phyloP scores from a whole-genome alignment of 2,888 invertebrate genomes.

The Acleris laterana region DNA sequence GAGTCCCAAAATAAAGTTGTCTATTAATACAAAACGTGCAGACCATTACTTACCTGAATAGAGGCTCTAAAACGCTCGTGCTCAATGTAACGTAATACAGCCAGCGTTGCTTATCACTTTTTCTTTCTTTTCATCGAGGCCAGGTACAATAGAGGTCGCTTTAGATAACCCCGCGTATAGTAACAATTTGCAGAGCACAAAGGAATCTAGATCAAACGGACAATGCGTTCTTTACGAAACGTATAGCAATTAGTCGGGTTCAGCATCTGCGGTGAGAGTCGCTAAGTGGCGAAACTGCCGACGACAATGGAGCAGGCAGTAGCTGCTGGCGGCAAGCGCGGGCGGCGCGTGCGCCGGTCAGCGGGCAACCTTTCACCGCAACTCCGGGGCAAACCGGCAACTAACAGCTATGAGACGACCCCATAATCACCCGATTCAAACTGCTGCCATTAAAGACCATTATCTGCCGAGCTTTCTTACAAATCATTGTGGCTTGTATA shows the following conservation, averaged over 20 bases:
- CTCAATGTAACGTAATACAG: conserved; percentile 3
- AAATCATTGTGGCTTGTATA: background rate
- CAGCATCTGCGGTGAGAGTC: conserved; percentile 74
- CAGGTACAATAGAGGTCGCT: conserved; percentile 53
- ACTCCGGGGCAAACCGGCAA: conserved; percentile 5
- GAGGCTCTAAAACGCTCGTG: background rate
- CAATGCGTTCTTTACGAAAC: conserved; percentile 77
- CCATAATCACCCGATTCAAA: conserved; percentile 8
- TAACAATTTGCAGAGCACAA: conserved; percentile 58
- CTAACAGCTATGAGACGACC: conserved; percentile 12
- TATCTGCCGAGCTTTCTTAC: conserved; percentile 12
- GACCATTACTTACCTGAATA: no score
- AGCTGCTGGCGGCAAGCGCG: conserved; percentile 51
- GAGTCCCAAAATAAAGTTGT: no score
- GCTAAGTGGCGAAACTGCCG: conserved; percentile 75
- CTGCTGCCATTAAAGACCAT: conserved; percentile 23
- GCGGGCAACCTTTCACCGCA: conserved; percentile 72
- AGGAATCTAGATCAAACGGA: conserved; percentile 77
- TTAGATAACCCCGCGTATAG: conserved; percentile 55
- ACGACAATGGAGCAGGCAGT: conserved; percentile 63
- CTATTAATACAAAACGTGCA: no score
- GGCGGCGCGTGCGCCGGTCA: conserved; percentile 59
- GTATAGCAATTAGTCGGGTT: conserved; percentile 70
- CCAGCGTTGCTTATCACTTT: conserved; percentile 14
- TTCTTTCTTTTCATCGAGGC: conserved; percentile 35